A percentile compares a stretch with the other conserved stretches of the same genome.
Conservation (phyloP, 1,140 invertebrate species). For the Magallana angulata region DNA sequence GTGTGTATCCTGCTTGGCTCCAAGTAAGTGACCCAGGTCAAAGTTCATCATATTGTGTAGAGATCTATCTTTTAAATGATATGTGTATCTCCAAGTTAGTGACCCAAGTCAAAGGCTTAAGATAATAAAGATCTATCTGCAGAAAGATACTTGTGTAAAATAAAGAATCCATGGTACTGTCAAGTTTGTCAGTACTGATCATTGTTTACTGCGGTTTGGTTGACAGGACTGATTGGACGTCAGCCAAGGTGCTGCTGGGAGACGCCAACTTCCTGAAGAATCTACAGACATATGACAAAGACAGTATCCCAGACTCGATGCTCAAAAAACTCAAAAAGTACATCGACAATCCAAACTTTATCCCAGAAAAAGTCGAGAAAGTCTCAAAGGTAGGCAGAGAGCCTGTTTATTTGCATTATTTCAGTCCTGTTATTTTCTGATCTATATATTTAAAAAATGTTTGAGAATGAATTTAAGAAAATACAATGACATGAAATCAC, state of each 20-base stretch:
- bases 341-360: conserved; percentile 81
- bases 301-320: conserved; percentile 89
- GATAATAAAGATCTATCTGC: too few relatives aligned
- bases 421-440: too few relatives aligned
- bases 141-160: too few relatives aligned
- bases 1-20: conserved; percentile 89
- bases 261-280: conserved; percentile 79
- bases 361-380: conserved; percentile 81
- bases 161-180: too few relatives aligned
- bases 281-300: conserved; percentile 83
- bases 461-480: too few relatives aligned
- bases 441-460: too few relatives aligned
- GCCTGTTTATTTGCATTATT: too few relatives aligned
- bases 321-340: conserved; percentile 87
- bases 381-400: conserved; percentile 73
- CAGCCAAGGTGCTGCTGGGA: conserved; percentile 77
- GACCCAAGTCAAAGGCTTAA: not conserved
- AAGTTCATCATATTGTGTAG: too few relatives aligned
- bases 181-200: not conserved
- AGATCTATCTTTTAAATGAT: too few relatives aligned
- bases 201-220: conserved; percentile 29
- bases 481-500: too few relatives aligned
- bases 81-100: conserved; percentile 84
- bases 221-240: conserved; percentile 78
- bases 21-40: conserved; percentile 83